Evolutionary conservation across 2,888 invertebrate species (phyloP), one percentile per base, ranked within the genome.

Genomic region (Drosophila stalkeri): DNA sequence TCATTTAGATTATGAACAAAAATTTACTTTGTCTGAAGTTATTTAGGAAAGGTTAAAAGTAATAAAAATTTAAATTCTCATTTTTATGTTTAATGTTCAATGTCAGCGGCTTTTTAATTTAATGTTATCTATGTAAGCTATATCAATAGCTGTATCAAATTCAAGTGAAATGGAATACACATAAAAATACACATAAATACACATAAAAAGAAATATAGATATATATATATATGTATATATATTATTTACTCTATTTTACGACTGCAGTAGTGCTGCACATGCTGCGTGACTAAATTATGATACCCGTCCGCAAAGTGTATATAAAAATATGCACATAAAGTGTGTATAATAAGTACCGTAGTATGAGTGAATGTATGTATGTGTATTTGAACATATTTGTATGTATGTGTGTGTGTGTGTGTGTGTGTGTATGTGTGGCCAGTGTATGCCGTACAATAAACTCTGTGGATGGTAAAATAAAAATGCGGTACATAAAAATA

Each of bases 301-400:
- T 31, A 37, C 37, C 41, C 54, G 39, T 23, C 33, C 46, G 62
- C 44, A 31, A 41, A 75, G 81, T 63, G 61, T 74, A 84, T 80
- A 81, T 81, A 75, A 76, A 86, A 84, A 86, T 89, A 84, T 89
- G 75, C 75, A 81, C 78, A 89, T 85, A 88, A 81, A 82, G 79
- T 75, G 75, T 76, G 65, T 76, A 85, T 82, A 80, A 84, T 82
- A 87, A 75, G 65, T 77, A 68, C 67, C 62, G 20, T 39, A 47
- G 66, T 27, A 46, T 37, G n/a, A 8, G 37, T 8, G 7, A 6
- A 27, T 46, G 62, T 49, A 2, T 39, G 33, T 41, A 39, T 1
- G n/a, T 11, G 16, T 12, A 54, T 33, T 33, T 16, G 52, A 27
- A 27, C 6, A 27, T 9, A 54, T 2, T 0, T 2, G 16, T 27